These are phyloP conservation scores for Siniperca chuatsi DNA, from an alignment of 2,113 vertebrate genomes.

Conservation along the genomic window DNA sequence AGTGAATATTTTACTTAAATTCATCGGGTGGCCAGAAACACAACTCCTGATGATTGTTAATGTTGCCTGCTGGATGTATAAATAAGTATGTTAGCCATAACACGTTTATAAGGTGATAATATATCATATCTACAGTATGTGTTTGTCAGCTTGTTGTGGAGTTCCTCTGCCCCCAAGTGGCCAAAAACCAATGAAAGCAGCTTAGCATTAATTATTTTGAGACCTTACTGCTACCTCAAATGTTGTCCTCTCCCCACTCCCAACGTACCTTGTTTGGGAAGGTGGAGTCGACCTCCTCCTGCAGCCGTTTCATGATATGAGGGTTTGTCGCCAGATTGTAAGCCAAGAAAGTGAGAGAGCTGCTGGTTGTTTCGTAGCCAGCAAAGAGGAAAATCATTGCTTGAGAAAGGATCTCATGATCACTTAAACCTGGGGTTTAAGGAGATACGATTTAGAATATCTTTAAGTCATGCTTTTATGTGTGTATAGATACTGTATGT, in stretches of 20 bases:
- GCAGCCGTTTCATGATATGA: constrained; percentile 82
- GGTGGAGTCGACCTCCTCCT: constrained; percentile 83
- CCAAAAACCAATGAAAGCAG: not conserved
- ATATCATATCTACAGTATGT: not conserved
- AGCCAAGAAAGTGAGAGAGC: constrained; percentile 81
- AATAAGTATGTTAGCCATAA: not conserved
- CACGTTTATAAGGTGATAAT: not conserved
- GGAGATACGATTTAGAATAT: not conserved
- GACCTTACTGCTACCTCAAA: not conserved
- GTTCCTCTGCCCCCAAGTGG: not conserved
- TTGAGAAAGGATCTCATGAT: constrained; percentile 88
- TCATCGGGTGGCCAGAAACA: not conserved
- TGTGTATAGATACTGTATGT: not conserved
- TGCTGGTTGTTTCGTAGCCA: constrained; percentile 89
- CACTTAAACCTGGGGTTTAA: constrained; percentile 82
- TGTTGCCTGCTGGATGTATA: not conserved
- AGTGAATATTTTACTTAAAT: not conserved
- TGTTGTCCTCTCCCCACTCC: not conserved
- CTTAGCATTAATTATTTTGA: not conserved
- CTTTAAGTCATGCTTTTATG: not conserved
- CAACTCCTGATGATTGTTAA: not conserved
- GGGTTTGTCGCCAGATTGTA: constrained; percentile 86
- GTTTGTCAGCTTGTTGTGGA: not conserved
- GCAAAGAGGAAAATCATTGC: constrained; percentile 87
- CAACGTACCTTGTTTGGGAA: constrained; percentile 85